Evolutionary conservation across 2,888 invertebrate genomes (phyloP).

Genomic region (Rhagonycha lutea): DNA sequence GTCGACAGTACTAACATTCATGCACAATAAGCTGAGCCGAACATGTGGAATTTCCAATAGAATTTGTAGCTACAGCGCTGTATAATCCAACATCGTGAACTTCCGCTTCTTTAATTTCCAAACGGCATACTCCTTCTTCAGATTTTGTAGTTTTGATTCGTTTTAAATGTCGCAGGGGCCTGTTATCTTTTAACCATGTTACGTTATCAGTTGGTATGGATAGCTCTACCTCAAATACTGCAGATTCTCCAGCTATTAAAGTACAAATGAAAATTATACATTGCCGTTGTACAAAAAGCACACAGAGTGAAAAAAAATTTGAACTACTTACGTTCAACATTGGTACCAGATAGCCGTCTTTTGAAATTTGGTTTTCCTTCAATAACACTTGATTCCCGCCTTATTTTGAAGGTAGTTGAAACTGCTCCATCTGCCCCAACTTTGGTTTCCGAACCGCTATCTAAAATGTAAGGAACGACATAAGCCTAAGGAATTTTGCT

Average conservation of each 20-base stretch:
- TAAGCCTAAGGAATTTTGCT: neutral
- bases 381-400: conserved; percentile 33
- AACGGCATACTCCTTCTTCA: conserved; percentile 66
- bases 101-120: conserved; percentile 75
- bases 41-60: conserved; percentile 78
- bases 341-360: conserved; percentile 75
- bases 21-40: conserved; percentile 87
- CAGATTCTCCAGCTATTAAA: conserved; percentile 77
- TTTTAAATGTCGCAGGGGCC: conserved; percentile 73
- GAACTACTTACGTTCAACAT: conserved; percentile 76
- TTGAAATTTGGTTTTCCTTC: conserved; percentile 72
- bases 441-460: neutral
- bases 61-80: conserved; percentile 84
- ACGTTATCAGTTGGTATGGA: conserved; percentile 68
- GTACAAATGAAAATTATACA: conserved; percentile 9
- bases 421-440: conserved; percentile 8
- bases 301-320: neutral
- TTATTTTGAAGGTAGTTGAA: conserved; percentile 32
- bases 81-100: conserved; percentile 87
- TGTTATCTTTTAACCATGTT: conserved; percentile 88
- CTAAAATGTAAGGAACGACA: neutral
- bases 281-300: conserved; percentile 5
- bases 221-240: conserved; percentile 78
- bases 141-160: conserved; percentile 67
- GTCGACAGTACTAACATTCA: conserved; percentile 67